phyloP scores from a whole-genome alignment of 2,113 vertebrate genomes.

The Gasterosteus aculeatus region DNA sequence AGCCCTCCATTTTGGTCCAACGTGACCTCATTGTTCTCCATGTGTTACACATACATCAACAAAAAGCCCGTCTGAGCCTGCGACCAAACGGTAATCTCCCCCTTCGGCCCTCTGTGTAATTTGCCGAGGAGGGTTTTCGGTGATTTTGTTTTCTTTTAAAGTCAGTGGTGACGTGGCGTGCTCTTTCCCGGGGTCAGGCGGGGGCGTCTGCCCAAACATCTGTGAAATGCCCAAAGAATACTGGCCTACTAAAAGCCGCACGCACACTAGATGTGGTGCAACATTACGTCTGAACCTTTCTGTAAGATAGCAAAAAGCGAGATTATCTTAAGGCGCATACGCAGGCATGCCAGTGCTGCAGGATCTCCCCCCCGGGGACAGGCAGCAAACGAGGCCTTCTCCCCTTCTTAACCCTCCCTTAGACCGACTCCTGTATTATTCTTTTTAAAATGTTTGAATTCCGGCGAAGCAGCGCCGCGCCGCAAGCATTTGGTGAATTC shows the following conservation, averaged over 20 bases:
- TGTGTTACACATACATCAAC: not conserved
- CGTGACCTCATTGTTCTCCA: not conserved
- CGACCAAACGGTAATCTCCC: conserved; percentile 31
- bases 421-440: not conserved
- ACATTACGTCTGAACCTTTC: not conserved
- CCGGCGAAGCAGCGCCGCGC: not conserved
- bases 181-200: conserved; percentile 40
- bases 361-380: conserved; percentile 17
- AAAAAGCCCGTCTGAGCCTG: conserved; percentile 34
- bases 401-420: not conserved
- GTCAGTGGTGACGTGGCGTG: not conserved
- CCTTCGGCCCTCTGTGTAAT: conserved; percentile 53
- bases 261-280: not conserved
- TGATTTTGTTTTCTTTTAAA: conserved; percentile 57
- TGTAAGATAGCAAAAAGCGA: no score
- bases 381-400: conserved; percentile 1
- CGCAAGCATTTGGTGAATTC: conserved; percentile 49
- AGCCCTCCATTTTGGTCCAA: not conserved
- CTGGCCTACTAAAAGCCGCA: not conserved
- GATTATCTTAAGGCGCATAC: not conserved
- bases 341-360: not conserved
- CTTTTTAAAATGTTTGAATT: not conserved
- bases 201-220: not conserved
- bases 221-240: conserved; percentile 30
- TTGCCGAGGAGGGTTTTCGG: conserved; percentile 35